Conservation (phyloP, 2,888 invertebrate species). For the Cryptus armator region DNA sequence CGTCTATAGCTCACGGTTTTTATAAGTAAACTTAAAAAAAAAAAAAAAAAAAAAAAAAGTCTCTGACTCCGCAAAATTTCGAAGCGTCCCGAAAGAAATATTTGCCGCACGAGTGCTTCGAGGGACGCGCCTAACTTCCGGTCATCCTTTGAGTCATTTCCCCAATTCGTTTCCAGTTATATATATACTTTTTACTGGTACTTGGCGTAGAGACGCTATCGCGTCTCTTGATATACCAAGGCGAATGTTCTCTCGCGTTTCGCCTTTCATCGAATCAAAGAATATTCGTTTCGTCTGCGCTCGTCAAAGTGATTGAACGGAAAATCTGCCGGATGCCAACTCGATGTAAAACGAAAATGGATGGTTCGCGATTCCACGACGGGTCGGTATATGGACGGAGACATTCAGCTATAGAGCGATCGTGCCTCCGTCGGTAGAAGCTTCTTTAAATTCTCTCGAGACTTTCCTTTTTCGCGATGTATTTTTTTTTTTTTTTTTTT, state of each 20-base stretch:
- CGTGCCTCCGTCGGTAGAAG: constrained; percentile 5
- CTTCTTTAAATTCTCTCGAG: constrained; percentile 25
- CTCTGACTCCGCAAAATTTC: background rate
- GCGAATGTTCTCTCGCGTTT: constrained; percentile 15
- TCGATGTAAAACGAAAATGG: constrained; percentile 12
- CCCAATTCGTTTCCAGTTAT: background rate
- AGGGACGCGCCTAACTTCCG: background rate
- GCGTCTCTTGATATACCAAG: background rate
- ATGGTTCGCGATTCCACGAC: background rate
- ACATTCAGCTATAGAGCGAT: background rate
- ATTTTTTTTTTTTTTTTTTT: background rate
- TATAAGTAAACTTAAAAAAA: background rate
- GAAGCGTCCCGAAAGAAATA: background rate
- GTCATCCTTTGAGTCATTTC: constrained; percentile 6
- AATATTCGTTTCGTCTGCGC: background rate
- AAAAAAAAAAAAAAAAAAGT: background rate
- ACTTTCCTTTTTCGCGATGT: background rate
- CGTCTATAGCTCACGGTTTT: background rate
- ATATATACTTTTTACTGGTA: too few species aligned
- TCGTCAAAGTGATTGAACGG: constrained; percentile 12
- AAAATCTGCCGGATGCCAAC: constrained; percentile 34
- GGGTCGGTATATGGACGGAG: background rate
- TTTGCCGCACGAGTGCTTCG: background rate
- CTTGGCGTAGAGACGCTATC: too few species aligned
- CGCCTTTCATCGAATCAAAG: constrained; percentile 25